Evolutionary conservation across 2,888 invertebrate species (phyloP).

Genomic region (Dryadula phaetusa): DNA sequence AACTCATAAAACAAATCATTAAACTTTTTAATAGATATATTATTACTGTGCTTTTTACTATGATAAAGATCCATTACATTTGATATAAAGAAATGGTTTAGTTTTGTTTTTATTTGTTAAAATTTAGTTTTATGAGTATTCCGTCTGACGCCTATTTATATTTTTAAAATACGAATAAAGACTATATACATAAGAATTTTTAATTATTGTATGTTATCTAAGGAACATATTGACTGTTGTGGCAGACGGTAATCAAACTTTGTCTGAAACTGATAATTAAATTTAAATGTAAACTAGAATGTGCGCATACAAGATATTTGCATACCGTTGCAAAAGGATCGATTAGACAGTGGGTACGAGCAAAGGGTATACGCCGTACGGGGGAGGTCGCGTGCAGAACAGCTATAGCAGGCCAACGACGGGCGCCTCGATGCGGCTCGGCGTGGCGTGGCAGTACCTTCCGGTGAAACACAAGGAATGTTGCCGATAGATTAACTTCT

Average conservation of each 20-base stretch:
- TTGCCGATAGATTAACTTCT: constrained; percentile 84
- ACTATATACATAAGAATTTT: not conserved
- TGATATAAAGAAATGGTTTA: constrained; percentile 23
- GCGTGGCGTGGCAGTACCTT: constrained; percentile 71
- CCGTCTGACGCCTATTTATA: not conserved
- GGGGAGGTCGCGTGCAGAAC: constrained; percentile 71
- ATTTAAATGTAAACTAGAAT: constrained; percentile 40
- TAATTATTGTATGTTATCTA: not conserved
- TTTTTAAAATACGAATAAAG: not conserved
- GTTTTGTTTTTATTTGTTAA: not conserved
- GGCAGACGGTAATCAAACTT: constrained; percentile 36
- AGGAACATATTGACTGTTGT: constrained; percentile 2
- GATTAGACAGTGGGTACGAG: constrained; percentile 65
- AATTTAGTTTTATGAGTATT: not conserved
- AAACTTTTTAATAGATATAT: not conserved
- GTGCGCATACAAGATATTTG: constrained; percentile 43
- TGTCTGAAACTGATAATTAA: constrained; percentile 37
- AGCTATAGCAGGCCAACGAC: constrained; percentile 56
- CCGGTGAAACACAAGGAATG: constrained; percentile 83
- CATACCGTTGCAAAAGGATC: constrained; percentile 67
- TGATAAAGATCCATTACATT: not conserved
- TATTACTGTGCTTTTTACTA: not conserved
- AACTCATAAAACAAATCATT: constrained; percentile 24
- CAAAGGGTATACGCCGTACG: constrained; percentile 55
- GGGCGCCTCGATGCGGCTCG: constrained; percentile 48